Evolutionary conservation across 2,797 vertebrate species (phyloP).

Genomic region (Myoxocephalus aenaeus): DNA sequence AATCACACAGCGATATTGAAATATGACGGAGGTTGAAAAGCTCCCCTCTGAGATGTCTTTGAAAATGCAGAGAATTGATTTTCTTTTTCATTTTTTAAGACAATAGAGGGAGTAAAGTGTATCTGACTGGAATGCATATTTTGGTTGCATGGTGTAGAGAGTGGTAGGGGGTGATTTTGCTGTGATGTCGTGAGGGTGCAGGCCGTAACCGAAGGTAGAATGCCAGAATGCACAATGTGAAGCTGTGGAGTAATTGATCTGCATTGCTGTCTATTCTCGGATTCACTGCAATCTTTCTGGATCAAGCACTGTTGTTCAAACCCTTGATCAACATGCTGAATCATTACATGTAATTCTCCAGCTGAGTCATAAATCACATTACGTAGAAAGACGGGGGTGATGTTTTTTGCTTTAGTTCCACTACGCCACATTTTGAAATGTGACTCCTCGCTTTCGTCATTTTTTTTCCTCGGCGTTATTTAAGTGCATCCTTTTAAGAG

Average conservation of each 20-base stretch:
- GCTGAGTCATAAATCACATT: slow-evolving; percentile 75
- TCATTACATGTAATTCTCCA: slow-evolving; percentile 77
- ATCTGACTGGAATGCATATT: slow-evolving; percentile 41
- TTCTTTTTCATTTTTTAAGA: slow-evolving; percentile 47
- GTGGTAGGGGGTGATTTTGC: slow-evolving; percentile 34
- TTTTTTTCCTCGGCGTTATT: slow-evolving; percentile 71
- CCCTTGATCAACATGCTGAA: slow-evolving; percentile 78
- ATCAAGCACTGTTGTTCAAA: slow-evolving; percentile 57
- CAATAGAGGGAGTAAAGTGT: slow-evolving; percentile 45
- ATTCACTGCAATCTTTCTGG: slow-evolving; percentile 71
- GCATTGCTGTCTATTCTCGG: slow-evolving; percentile 69
- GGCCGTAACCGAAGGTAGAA: slow-evolving; percentile 46
- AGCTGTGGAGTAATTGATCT: slow-evolving; percentile 73
- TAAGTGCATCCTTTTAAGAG: slow-evolving; percentile 62
- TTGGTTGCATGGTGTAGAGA: slow-evolving; percentile 26
- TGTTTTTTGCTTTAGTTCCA: slow-evolving; percentile 30
- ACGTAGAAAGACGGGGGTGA: slow-evolving; percentile 29
- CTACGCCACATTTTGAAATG: slow-evolving; percentile 54
- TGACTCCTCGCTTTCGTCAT: slow-evolving; percentile 51
- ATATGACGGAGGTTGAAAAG: slow-evolving; percentile 77
- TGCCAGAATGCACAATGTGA: slow-evolving; percentile 58
- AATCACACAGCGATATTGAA: slow-evolving; percentile 86
- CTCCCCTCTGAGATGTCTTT: slow-evolving; percentile 56
- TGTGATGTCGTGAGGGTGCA: slow-evolving; percentile 52
- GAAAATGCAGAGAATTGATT: slow-evolving; percentile 42